Percentiles rank a stretch among this genome's conserved stretches.
Conservation (phyloP, 92 coral and sea anemone genomes). For the Epizoanthus stellaris region DNA sequence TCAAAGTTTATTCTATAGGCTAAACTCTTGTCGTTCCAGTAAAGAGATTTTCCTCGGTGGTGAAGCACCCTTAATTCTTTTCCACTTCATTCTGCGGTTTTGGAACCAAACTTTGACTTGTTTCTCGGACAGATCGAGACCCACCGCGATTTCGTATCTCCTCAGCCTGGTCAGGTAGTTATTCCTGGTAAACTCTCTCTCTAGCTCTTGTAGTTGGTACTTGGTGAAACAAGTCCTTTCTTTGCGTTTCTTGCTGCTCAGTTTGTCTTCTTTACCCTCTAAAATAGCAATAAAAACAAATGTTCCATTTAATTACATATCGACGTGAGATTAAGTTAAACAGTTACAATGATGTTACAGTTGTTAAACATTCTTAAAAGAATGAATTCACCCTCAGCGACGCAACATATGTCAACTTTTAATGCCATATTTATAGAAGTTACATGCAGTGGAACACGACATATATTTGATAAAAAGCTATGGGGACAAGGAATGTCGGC, state of each 20-base stretch:
- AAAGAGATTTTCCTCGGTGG: slow-evolving; percentile 60
- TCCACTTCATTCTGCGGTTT: slow-evolving; percentile 93
- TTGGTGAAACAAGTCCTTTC: slow-evolving; percentile 88
- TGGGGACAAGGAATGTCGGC: too few species aligned
- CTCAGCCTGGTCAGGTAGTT: slow-evolving; percentile 83
- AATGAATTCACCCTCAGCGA: too few species aligned
- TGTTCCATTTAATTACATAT: not conserved
- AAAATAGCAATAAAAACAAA: not conserved
- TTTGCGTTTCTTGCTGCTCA: slow-evolving; percentile 64
- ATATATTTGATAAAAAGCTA: too few species aligned
- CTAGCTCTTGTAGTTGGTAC: slow-evolving; percentile 80
- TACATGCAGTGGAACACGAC: too few species aligned
- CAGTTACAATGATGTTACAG: too few species aligned
- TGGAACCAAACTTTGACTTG: slow-evolving; percentile 94
- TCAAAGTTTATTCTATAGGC: not conserved
- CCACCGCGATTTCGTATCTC: slow-evolving; percentile 82
- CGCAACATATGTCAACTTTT: too few species aligned
- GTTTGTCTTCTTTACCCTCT: slow-evolving; percentile 41
- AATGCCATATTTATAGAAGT: too few species aligned
- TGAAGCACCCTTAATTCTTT: slow-evolving; percentile 71
- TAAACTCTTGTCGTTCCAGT: slow-evolving; percentile 55
- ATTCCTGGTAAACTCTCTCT: slow-evolving; percentile 76
- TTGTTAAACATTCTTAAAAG: not conserved
- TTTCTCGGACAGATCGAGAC: slow-evolving; percentile 79
- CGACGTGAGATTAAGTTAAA: not conserved